Evolutionary conservation across 2,888 invertebrate genomes (phyloP).

Genomic region (Rhamnusium bicolor): DNA sequence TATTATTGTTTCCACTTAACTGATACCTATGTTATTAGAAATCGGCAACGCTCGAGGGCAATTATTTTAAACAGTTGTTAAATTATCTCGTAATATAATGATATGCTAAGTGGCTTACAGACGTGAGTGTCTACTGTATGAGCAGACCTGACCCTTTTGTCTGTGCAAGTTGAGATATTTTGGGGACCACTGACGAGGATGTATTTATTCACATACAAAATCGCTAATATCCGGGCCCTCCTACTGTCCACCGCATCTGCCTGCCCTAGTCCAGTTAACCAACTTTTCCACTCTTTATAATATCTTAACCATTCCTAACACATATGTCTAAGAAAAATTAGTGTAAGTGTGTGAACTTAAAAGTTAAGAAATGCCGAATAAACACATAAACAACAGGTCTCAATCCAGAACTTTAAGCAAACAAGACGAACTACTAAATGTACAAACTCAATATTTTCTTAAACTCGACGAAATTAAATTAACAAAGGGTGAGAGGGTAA

Average conservation of each 20-base stretch:
- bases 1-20: no score
- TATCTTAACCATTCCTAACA: constrained; percentile 36
- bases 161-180: constrained; percentile 35
- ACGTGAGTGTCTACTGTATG: background rate
- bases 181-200: constrained; percentile 69
- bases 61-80: background rate
- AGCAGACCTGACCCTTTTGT: background rate
- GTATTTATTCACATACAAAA: constrained; percentile 72
- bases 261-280: constrained; percentile 56
- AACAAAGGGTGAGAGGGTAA: constrained; percentile 75
- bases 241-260: constrained; percentile 61
- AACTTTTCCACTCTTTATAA: constrained; percentile 37
- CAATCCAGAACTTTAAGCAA: constrained; percentile 62
- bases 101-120: background rate
- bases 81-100: background rate
- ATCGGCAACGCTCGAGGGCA: background rate
- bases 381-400: constrained; percentile 47
- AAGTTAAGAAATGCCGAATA: constrained; percentile 46
- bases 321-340: constrained; percentile 24
- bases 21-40: no score
- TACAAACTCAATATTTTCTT: constrained; percentile 75
- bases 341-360: constrained; percentile 21
- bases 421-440: constrained; percentile 67
- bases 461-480: constrained; percentile 75
- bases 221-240: constrained; percentile 72